Evolutionary conservation across 2,113 vertebrate species (phyloP), one percentile per base, ranked within the genome.

Genomic region (Lepus timidus): DNA sequence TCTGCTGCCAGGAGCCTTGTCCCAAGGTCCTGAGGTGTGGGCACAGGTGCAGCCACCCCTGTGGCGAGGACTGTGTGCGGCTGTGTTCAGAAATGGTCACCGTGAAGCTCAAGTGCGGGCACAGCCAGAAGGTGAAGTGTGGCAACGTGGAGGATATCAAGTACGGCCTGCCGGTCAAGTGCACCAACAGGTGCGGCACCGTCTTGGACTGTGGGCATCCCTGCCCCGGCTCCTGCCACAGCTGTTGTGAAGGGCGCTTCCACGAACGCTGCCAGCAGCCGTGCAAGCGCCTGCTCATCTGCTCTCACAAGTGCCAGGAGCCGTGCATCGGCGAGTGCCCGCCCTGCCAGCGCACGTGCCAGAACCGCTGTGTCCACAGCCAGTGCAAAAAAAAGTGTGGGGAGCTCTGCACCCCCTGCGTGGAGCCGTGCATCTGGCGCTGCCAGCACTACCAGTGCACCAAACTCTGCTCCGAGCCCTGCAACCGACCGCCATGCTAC

Each of bases 361-460:
- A 99, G 98, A 99, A 99, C 93, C 98, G 98, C 27, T 99, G 99
- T 36, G 9, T 99, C 94, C 99, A 99, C 95, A 99, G 99, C 67
- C 97, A 96, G 58, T 99, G 99, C 96, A 98, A 95, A 96, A 99
- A 98, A 92, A 97, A 91, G 58, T 99, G 99, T 85, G 99, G 99
- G 9, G 98, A 99, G 70, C 89, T 97, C 6, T 99, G 99, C 70
- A 97, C 96, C 36, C 98, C 98, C 9, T 99, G 99, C 3, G 95
- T 94, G 0, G 99, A 99, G 87, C 99, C 99, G 25, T 99, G 99
- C 0, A 95, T 97, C 36, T 99, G 99, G 99, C 97, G 91, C 73
- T 99, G 99, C 96, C 98, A 97, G 96, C 99, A 99, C 96, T 98
- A 99, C 76, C 95, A 91, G 52, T 99, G 99, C 84, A 98, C 97